Percentiles rank a stretch among this genome's conserved stretches.
phyloP scores from a whole-genome alignment of 2,888 invertebrate species.

The Chrysotoxum bicinctum region DNA sequence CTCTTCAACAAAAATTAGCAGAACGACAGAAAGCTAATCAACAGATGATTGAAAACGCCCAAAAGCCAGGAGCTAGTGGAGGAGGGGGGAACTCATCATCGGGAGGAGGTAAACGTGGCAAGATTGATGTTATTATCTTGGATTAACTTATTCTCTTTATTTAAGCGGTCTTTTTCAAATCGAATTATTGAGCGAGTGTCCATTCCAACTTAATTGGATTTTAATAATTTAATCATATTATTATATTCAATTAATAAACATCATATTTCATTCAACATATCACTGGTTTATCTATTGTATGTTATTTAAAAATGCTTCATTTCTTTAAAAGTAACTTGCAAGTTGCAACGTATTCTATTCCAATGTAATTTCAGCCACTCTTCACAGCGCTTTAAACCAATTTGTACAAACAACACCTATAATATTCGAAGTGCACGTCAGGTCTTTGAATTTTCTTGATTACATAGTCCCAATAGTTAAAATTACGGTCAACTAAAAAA shows the following conservation, averaged over 20 bases:
- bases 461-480: no score
- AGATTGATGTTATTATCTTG: conserved; percentile 76
- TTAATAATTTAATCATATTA: background rate
- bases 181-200: conserved; percentile 33
- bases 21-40: conserved; percentile 83
- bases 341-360: no score
- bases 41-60: conserved; percentile 73
- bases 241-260: conserved; percentile 3
- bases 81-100: conserved; percentile 55
- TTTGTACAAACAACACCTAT: no score
- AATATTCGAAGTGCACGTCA: no score
- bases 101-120: conserved; percentile 64
- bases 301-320: background rate
- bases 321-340: no score
- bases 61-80: conserved; percentile 54
- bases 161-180: conserved; percentile 46
- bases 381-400: no score
- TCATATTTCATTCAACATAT: background rate
- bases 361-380: no score
- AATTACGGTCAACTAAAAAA: no score
- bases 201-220: conserved; percentile 13
- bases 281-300: background rate
- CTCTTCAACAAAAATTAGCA: conserved; percentile 87
- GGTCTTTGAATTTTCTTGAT: no score
- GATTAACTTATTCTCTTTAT: conserved; percentile 69